These are phyloP conservation scores for Maniola hyperantus DNA, from an alignment of 2,888 invertebrate species.

Conservation along the genomic window DNA sequence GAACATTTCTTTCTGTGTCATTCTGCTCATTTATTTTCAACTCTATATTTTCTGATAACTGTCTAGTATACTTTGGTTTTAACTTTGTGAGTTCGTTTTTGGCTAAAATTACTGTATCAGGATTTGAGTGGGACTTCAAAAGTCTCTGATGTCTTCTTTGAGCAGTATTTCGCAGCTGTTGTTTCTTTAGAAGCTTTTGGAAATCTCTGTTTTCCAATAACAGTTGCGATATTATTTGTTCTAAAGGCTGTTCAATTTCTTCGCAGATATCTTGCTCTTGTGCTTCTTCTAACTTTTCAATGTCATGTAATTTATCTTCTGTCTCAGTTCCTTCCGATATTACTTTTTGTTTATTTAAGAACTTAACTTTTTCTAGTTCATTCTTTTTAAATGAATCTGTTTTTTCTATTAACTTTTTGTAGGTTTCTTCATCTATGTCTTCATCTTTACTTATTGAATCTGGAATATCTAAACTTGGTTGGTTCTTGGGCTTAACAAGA, in stretches of 20 bases:
- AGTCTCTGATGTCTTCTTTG: constrained; percentile 81
- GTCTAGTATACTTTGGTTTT: constrained; percentile 66
- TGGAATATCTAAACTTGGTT: constrained; percentile 49
- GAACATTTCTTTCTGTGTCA: constrained; percentile 45
- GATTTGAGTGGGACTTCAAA: constrained; percentile 78
- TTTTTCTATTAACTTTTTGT: constrained; percentile 75
- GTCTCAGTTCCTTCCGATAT: constrained; percentile 71
- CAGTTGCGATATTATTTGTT: constrained; percentile 91
- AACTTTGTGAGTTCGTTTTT: constrained; percentile 62
- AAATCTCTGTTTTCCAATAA: constrained; percentile 92
- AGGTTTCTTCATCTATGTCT: constrained; percentile 76
- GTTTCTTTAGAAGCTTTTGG: constrained; percentile 89
- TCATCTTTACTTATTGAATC: constrained; percentile 69
- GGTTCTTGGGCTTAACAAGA: constrained; percentile 62
- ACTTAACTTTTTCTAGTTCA: constrained; percentile 77
- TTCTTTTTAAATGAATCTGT: constrained; percentile 81
- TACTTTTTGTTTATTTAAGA: constrained; percentile 75
- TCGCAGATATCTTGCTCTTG: constrained; percentile 59
- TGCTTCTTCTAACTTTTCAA: constrained; percentile 46
- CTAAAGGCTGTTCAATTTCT: constrained; percentile 83
- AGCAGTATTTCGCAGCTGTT: constrained; percentile 82
- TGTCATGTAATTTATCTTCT: constrained; percentile 61
- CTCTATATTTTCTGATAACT: constrained; percentile 66
- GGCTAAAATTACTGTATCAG: constrained; percentile 74
- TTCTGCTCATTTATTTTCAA: constrained; percentile 45